A percentile compares a stretch with the other conserved stretches of the same genome.
Evolutionary conservation across 2,113 vertebrate species (phyloP).

Genomic region (Paratilapia polleni): DNA sequence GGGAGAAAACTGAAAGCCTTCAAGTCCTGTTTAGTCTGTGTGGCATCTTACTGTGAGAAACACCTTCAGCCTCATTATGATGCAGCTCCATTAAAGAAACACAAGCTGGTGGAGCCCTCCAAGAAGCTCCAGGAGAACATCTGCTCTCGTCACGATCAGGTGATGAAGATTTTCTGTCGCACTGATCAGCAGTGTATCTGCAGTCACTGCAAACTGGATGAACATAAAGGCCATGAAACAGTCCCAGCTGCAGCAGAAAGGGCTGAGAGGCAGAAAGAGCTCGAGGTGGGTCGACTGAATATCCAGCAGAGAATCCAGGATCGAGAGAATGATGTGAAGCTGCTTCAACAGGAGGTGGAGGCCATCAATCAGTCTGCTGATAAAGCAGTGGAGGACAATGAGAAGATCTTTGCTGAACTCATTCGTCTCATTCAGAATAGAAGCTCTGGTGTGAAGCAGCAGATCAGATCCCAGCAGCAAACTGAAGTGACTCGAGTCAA

Average conservation of each 20-base stretch:
- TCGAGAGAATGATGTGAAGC: neutral
- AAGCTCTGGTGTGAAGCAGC: neutral
- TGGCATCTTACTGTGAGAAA: neutral
- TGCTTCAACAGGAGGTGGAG: neutral
- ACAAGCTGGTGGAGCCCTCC: neutral
- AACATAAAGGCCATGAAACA: neutral
- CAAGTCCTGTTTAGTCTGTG: neutral
- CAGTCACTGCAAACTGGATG: neutral
- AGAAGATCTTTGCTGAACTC: neutral
- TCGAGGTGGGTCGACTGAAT: neutral
- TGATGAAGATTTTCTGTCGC: neutral
- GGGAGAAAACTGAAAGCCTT: neutral
- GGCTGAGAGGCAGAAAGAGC: neutral
- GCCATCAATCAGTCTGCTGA: too few species aligned
- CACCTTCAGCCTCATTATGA: neutral
- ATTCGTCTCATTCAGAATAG: neutral
- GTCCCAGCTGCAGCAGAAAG: neutral
- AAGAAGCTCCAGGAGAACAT: neutral
- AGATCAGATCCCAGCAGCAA: neutral
- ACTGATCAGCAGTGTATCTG: neutral
- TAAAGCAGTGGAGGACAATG: neutral
- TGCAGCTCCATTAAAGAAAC: neutral
- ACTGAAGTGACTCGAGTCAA: neutral
- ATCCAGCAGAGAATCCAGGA: fast-evolving
- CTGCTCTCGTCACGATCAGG: neutral